These are phyloP conservation scores for Daboia siamensis DNA, from an alignment of 2,113 vertebrate species.

Conservation along the genomic window DNA sequence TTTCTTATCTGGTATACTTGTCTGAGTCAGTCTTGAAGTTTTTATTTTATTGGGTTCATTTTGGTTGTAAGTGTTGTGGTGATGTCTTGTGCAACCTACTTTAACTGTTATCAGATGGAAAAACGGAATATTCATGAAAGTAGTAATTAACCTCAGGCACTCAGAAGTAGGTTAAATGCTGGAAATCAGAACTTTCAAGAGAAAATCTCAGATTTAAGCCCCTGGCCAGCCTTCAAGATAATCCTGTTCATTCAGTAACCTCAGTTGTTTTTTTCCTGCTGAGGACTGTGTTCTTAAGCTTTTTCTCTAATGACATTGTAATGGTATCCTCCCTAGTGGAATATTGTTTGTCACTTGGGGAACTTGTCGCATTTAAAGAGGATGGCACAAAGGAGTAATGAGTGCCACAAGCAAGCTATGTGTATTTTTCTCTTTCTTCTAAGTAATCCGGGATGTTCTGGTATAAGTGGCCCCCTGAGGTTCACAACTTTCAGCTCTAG, in stretches of 20 bases:
- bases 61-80: not conserved
- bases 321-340: constrained; percentile 19
- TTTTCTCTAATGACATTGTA: constrained; percentile 29
- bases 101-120: not conserved
- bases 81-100: not conserved
- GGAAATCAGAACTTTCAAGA: not conserved
- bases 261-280: not conserved
- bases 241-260: not conserved
- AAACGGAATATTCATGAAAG: not conserved
- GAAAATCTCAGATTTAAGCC: not conserved
- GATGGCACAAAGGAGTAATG: not conserved
- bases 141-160: not conserved
- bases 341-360: constrained; percentile 26
- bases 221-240: not conserved
- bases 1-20: not conserved
- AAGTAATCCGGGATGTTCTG: not conserved
- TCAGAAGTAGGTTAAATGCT: not conserved
- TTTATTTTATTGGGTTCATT: not conserved
- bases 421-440: not conserved
- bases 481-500: constrained; percentile 21
- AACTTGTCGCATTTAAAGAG: constrained; percentile 23
- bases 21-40: not conserved
- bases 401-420: not conserved
- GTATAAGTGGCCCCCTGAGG: constrained; percentile 20
- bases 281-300: not conserved